Base-by-base conservation (phyloP, 1,140 invertebrate species). In the Pseudomyrmex dendroicus region DNA sequence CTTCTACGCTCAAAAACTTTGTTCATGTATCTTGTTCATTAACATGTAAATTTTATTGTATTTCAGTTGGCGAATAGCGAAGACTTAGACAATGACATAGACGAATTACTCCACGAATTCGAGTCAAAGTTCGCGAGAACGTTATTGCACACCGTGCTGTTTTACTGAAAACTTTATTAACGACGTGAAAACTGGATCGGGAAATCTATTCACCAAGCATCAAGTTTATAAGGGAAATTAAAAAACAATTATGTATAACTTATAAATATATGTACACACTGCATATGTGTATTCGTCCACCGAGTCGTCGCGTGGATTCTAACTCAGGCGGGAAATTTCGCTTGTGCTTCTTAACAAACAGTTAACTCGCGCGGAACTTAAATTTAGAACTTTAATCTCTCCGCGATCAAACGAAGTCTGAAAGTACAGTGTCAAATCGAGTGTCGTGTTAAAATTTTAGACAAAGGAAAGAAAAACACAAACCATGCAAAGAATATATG, bases 1-100 rank as follows among this genome's bases (percentile, higher is more conserved):
- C 72, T 12, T n/a, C 15, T 62, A 54, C 5, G 56, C 56, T 82
- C 59, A 8, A 13, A 50, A 64, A 22, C 5, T 25, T 77, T 35
- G 9, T 12, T 44, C 54, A 35, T 5, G 4, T n/a, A 7, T 56
- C 52, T 20, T 50, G 7, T 17, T 8, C 35, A 5, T 35, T 73
- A 54, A 72, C 35, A 78, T 35, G 66, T n/a, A 44, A 20, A 66
- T 83, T 64, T 20, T 74, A 0, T 48, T 82, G 20, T 77, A 62
- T 96, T 95, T 17, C 93, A 98, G 98, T 95, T 99, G 93, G 96
- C 97, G 9, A 96, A 97, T 92, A 97, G 97, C 89, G 97, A 98
- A 64, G 99, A 99, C 93, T 95, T 99, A 85, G 99, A 99, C 91
- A 99, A 99, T 95, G 99, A 99, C 91, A 99, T 99, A 90, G 99